phyloP scores from a whole-genome alignment of 2,797 vertebrate species.

The Austrolebias charrua region DNA sequence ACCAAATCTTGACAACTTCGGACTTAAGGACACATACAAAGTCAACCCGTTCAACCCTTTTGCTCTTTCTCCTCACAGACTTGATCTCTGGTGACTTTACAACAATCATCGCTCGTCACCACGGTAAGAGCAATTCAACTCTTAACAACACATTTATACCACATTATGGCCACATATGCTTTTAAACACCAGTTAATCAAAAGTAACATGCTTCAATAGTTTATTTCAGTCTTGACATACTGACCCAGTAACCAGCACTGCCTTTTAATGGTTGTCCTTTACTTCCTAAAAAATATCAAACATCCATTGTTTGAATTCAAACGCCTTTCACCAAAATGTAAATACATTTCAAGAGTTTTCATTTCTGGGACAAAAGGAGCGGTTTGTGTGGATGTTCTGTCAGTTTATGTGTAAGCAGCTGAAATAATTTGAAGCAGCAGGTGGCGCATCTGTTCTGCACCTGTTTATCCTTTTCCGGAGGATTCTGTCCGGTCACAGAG shows the following conservation, averaged over 20 bases:
- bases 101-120: constrained; percentile 17
- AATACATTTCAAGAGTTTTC: not conserved
- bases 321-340: not conserved
- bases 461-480: constrained; percentile 57
- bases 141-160: not conserved
- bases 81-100: constrained; percentile 21
- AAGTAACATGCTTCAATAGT: not conserved
- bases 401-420: constrained; percentile 49
- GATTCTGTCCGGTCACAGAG: constrained; percentile 32
- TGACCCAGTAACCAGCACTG: not conserved
- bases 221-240: not conserved
- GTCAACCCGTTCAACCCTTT: not conserved
- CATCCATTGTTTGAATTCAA: not conserved
- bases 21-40: not conserved
- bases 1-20: constrained; percentile 6
- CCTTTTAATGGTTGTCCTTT: not conserved
- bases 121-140: constrained; percentile 45
- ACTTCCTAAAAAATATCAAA: constrained; percentile 8
- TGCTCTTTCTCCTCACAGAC: constrained; percentile 14
- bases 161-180: not conserved
- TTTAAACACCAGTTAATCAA: not conserved
- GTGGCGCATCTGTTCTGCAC: constrained; percentile 64
- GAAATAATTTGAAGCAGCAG: constrained; percentile 43
- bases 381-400: not conserved
- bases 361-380: not conserved